Evolutionary conservation across 1,140 invertebrate genomes (phyloP), one percentile per base, ranked within the genome.

Genomic region (Drosophila triauraria): DNA sequence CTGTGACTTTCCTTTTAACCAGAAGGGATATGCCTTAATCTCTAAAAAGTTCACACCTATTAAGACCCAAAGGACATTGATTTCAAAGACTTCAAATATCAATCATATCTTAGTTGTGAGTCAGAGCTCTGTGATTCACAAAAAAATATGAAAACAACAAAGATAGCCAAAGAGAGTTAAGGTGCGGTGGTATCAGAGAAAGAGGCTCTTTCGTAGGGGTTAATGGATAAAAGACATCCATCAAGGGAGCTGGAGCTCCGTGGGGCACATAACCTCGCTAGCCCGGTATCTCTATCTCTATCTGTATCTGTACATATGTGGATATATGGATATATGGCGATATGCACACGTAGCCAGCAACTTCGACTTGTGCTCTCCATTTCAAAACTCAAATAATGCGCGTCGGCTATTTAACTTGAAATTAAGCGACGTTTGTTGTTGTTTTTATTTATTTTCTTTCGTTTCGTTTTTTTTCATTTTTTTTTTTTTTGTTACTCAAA

Each of bases 311-410:
- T 48, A 42, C 42, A 40, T 25, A 58, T 50, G 1, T 40, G 12
- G n/a, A 57, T 61, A 35, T 38, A 51, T 62, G 40, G 15, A 51
- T 74, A 74, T 38, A 75, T 63, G 54, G 38, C 56, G 35, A 78
- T 44, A 42, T 60, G 51, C 56, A 78, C 46, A 53, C 58, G 48
- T 51, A 42, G 60, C 57, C 58, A 63, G 67, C 67, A 65, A 75
- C 84, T 78, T 51, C 77, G 77, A 80, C 84, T 87, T 87, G 53
- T 56, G 85, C 80, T 88, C 84, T 88, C 80, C 84, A 88, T 88
- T 88, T 88, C 80, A 88, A 90, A 88, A 84, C 68, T 88, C 84
- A 88, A 84, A 90, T 88, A 88, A 84, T 90, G 85, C 84, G 78
- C 68, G 84, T 90, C 80, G 84, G 85, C 85, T 88, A 84, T 88